Percentiles rank a stretch among this genome's conserved stretches.
Evolutionary conservation across 1,140 invertebrate genomes (phyloP).

Genomic region (Drosophila pachea): DNA sequence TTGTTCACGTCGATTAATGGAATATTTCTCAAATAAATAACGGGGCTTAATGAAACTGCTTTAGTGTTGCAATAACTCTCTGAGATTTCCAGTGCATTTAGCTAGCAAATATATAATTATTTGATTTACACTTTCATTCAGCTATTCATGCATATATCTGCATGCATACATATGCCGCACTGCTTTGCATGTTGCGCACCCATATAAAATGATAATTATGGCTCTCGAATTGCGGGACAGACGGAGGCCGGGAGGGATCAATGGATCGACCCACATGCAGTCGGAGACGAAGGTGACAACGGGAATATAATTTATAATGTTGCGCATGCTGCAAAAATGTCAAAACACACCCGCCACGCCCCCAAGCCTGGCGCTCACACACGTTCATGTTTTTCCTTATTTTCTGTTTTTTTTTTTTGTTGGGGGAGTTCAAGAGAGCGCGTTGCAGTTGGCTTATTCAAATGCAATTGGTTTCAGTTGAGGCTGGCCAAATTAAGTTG

Average conservation of each 20-base stretch:
- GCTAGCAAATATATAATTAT: slow-evolving; percentile 12
- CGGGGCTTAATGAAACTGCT: not conserved
- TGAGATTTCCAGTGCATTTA: too few relatives aligned
- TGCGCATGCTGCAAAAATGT: slow-evolving; percentile 68
- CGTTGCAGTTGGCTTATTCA: slow-evolving; percentile 58
- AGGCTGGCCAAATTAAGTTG: slow-evolving; percentile 69
- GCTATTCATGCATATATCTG: slow-evolving; percentile 7
- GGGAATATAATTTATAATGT: slow-evolving; percentile 73
- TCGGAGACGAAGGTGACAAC: slow-evolving; percentile 65
- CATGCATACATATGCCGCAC: not conserved
- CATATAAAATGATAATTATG: slow-evolving; percentile 53
- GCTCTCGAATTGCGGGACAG: slow-evolving; percentile 58
- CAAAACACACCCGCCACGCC: slow-evolving; percentile 61
- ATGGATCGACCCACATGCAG: slow-evolving; percentile 67
- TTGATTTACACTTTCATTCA: slow-evolving; percentile 36
- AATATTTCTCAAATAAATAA: not conserved
- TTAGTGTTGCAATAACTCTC: not conserved
- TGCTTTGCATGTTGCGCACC: slow-evolving; percentile 33
- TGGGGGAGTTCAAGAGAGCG: slow-evolving; percentile 60
- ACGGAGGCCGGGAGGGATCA: slow-evolving; percentile 47
- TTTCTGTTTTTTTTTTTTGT: not conserved
- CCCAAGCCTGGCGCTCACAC: slow-evolving; percentile 22
- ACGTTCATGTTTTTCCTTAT: not conserved
- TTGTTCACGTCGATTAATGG: not conserved
- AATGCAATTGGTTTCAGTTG: slow-evolving; percentile 64